phyloP scores from a whole-genome alignment of 2,797 vertebrate species.

The Thunnus albacares region DNA sequence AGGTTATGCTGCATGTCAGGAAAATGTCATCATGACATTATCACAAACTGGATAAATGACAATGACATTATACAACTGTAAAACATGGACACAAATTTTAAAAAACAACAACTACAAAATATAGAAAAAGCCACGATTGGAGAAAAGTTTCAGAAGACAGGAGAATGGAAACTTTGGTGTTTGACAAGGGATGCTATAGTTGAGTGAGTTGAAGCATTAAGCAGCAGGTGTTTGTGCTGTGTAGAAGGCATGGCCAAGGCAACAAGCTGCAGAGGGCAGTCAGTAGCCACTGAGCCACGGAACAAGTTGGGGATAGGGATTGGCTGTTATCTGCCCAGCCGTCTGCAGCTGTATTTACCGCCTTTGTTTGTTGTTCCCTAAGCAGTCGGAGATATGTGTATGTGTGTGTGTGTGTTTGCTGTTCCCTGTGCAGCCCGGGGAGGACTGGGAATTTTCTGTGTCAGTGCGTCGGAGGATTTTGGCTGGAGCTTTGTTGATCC shows the following conservation, averaged over 20 bases:
- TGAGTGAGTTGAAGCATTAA: constrained; percentile 69
- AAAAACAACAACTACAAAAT: background rate
- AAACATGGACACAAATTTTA: background rate
- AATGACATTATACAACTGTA: background rate
- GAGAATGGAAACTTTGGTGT: constrained; percentile 49
- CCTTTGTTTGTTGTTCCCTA: constrained; percentile 88
- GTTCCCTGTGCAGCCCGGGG: constrained; percentile 90
- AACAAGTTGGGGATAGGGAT: constrained; percentile 81
- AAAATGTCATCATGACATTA: constrained; percentile 24
- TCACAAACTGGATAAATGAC: background rate
- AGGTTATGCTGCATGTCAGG: background rate
- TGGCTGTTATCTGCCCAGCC: constrained; percentile 88
- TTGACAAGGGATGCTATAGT: constrained; percentile 52
- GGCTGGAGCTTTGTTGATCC: constrained; percentile 92
- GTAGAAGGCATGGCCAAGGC: constrained; percentile 74
- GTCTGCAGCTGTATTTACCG: constrained; percentile 94
- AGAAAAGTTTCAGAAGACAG: constrained; percentile 43
- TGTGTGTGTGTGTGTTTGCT: constrained; percentile 78
- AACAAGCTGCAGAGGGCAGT: constrained; percentile 82
- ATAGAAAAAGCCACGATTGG: background rate
- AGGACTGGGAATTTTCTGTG: constrained; percentile 95
- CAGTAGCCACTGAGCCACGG: constrained; percentile 80
- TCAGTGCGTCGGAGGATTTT: constrained; percentile 95
- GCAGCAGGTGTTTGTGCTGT: constrained; percentile 81
- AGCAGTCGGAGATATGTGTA: constrained; percentile 77